Base-by-base conservation (phyloP, 2,113 vertebrate genomes). In the Himantopus leucocephalus region DNA sequence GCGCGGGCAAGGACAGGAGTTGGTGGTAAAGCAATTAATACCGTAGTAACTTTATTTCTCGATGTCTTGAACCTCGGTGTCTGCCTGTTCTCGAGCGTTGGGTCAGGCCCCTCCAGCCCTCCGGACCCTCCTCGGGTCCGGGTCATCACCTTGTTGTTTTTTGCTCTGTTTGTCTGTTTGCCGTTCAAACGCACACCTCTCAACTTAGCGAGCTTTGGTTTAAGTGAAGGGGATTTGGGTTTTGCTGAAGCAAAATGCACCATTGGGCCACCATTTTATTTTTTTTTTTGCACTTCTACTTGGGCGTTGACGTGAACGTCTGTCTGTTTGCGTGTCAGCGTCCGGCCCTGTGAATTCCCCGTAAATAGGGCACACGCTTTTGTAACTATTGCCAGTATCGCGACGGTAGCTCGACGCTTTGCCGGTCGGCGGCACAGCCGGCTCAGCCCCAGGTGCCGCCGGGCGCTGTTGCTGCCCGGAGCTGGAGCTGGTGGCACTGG, bases 261-360 rank as follows among this genome's bases (percentile, higher is more conserved):
- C 9, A 4, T 4, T 47, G 72, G 87, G 55, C 60, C 72, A 45
- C 71, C 37, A 4, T 50, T 22, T 10, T 48, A 47, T 58, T 35
- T 35, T 2, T 14, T 50, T 86, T 94, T 91, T 98, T 98, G 98
- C 97, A 97, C 98, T 98, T 96, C 93, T 76, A 68, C 88, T 80
- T 97, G 72, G 74, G 92, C 75, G 58, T 95, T 53, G 87, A 91
- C 4, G 48, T 88, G 77, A 97, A 92, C 10, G 76, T 96, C 90
- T 81, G 24, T 94, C 27, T 45, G 60, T 96, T 94, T 64, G 93
- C 86, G 63, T 56, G 95, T 97, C 96, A 92, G 95, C 75, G 82
- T 94, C 96, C 92, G 94, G 98, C 98, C 97, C 79, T 6, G 32
- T 89, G 89, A 56, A 97, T 79, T 95, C 92, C 96, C 86, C 95